phyloP scores from a whole-genome alignment of 2,113 vertebrate genomes.

The Baryphthengus martii region DNA sequence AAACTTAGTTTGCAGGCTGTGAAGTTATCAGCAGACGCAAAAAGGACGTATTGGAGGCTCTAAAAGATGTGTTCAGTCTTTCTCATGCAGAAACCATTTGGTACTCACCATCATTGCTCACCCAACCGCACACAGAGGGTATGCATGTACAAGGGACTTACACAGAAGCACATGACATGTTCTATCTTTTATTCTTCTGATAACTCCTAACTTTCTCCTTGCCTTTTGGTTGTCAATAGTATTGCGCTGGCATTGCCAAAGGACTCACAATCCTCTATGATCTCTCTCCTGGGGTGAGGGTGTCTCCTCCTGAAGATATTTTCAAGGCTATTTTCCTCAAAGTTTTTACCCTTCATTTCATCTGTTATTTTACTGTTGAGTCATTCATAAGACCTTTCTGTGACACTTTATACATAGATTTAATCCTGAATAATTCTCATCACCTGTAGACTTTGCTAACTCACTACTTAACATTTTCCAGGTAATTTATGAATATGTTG shows the following conservation, averaged over 20 bases:
- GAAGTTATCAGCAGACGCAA: background rate
- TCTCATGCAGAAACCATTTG: background rate
- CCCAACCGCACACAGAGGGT: background rate
- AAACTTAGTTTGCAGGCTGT: background rate
- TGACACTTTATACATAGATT: background rate
- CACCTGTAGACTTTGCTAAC: background rate
- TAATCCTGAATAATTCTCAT: background rate
- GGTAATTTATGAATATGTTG: background rate
- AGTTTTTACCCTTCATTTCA: background rate
- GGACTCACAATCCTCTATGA: background rate
- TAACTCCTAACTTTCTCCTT: background rate
- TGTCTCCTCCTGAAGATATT: background rate
- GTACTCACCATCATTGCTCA: background rate
- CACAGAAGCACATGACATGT: background rate
- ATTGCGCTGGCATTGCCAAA: background rate
- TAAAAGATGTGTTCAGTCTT: background rate
- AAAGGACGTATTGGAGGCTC: background rate
- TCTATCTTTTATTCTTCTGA: background rate
- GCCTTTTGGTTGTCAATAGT: background rate
- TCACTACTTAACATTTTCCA: background rate
- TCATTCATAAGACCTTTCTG: background rate
- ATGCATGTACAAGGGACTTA: background rate
- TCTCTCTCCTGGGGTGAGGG: background rate
- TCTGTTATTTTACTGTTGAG: background rate
- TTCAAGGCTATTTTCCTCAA: background rate